These are phyloP conservation scores for Tetragnatha versicolor DNA, from an alignment of 1,140 invertebrate genomes.

Conservation along the genomic window DNA sequence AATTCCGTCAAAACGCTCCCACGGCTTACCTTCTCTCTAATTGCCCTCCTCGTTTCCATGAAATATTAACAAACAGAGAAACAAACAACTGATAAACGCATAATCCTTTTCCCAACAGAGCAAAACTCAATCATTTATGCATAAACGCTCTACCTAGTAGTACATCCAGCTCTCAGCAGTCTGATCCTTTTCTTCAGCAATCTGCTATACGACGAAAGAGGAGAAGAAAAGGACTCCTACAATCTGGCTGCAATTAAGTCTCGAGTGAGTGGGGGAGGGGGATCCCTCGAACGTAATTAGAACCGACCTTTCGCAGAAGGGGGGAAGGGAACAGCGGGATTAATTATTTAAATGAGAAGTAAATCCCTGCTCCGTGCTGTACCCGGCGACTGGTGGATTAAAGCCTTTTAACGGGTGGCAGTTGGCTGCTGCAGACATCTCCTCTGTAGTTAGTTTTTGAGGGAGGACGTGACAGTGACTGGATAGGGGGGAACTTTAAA, in stretches of 20 bases:
- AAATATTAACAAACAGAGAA: too few relatives aligned
- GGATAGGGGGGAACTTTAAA: conserved; percentile 22
- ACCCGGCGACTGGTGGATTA: conserved; percentile 35
- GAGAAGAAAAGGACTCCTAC: conserved; percentile 37
- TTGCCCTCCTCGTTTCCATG: too few relatives aligned
- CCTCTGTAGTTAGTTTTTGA: conserved; percentile 32
- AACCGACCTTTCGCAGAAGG: too few relatives aligned
- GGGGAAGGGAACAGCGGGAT: conserved; percentile 25
- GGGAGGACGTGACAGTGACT: conserved; percentile 43
- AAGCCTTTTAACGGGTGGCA: neutral
- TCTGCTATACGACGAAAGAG: neutral
- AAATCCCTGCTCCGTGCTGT: conserved; percentile 49
- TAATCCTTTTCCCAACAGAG: neutral
- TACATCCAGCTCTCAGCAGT: neutral
- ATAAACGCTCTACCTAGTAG: conserved; percentile 25
- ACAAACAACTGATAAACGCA: too few relatives aligned
- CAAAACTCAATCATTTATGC: conserved; percentile 24
- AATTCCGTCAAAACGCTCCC: too few relatives aligned
- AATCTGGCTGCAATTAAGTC: conserved; percentile 52
- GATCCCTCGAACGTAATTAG: neutral
- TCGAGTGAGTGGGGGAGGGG: neutral
- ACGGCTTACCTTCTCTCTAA: too few relatives aligned
- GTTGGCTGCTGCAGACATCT: neutral
- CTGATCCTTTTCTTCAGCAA: neutral
- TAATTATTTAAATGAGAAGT: conserved; percentile 55